Conservation (phyloP, 1,140 invertebrate species). For the Sweltsa coloradensis region DNA sequence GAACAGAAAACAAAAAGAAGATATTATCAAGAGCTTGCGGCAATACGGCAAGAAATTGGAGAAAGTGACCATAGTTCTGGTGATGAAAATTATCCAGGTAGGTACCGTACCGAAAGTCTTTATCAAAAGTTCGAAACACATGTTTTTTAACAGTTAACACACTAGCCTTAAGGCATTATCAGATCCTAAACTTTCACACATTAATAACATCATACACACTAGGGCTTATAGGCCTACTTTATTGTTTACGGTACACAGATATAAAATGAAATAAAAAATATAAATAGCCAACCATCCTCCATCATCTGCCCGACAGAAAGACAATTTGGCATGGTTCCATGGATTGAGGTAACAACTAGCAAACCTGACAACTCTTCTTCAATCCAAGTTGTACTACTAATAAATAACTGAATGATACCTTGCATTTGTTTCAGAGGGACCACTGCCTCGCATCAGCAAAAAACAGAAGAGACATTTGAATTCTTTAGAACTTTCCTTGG, state of each 20-base stretch:
- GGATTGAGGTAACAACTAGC: no score
- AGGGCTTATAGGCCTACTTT: constrained; percentile 3
- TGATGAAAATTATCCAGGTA: constrained; percentile 50
- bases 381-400: no score
- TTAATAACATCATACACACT: not conserved
- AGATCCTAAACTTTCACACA: not conserved
- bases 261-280: no score
- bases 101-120: no score
- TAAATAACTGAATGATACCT: not conserved
- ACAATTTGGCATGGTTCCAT: no score
- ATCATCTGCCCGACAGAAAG: no score
- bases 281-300: no score
- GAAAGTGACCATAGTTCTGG: constrained; percentile 51
- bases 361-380: no score
- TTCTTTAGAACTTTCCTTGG: constrained; percentile 31
- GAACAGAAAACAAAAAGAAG: constrained; percentile 35
- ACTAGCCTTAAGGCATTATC: not conserved
- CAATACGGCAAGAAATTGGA: constrained; percentile 42
- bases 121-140: no score
- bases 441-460: constrained; percentile 32
- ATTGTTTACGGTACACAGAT: no score
- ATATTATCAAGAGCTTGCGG: constrained; percentile 39
- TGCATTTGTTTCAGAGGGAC: constrained; percentile 38
- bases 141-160: not conserved
- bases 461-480: constrained; percentile 34